phyloP scores from a whole-genome alignment of 2,888 invertebrate genomes.

The Clitarchus hookeri region DNA sequence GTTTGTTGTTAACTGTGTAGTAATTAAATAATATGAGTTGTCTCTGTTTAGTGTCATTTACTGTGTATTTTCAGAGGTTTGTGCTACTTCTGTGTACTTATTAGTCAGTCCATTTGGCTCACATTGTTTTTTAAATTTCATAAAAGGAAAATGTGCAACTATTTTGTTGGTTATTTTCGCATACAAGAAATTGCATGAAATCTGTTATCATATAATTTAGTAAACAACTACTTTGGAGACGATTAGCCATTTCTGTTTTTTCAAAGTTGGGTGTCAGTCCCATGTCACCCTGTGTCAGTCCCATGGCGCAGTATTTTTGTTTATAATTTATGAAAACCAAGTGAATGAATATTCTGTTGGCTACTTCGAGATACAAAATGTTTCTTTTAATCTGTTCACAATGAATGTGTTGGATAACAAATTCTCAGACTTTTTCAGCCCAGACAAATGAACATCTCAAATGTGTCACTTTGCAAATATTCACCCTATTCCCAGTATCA shows the following conservation, averaged over 20 bases:
- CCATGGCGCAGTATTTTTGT: neutral
- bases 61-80: neutral
- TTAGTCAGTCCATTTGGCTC: neutral
- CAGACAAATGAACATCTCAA: no score
- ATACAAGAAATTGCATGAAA: neutral
- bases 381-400: neutral
- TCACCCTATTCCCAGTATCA: no score
- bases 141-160: neutral
- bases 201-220: neutral
- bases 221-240: neutral
- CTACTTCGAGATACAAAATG: neutral
- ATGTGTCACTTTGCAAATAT: no score
- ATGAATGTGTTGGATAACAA: neutral
- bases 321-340: slow-evolving; percentile 19
- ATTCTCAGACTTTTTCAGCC: neutral
- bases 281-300: neutral
- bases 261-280: neutral
- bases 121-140: neutral
- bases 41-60: neutral
- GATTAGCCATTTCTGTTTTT: neutral
- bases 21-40: slow-evolving; percentile 5
- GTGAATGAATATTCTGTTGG: slow-evolving; percentile 10
- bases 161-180: neutral
- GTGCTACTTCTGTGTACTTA: neutral
- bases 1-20: neutral